A percentile compares a stretch with the other conserved stretches of the same genome.
These are phyloP conservation scores for Mormoops blainvillei DNA, from an alignment of 2,113 vertebrate genomes.

Conservation along the genomic window DNA sequence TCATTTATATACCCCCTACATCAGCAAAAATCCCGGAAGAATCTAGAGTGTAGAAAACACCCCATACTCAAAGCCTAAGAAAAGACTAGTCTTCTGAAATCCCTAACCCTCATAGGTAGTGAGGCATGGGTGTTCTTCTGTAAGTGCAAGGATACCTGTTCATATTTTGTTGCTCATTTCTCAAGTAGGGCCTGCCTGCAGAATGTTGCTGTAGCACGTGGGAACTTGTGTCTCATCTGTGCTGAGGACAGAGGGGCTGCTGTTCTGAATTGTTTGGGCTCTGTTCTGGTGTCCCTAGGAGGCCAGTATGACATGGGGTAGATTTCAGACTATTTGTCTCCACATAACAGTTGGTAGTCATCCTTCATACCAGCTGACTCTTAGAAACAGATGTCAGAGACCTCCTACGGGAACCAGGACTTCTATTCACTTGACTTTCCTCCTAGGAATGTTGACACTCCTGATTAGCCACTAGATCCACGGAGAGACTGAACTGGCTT, in stretches of 20 bases:
- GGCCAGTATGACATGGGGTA: not conserved
- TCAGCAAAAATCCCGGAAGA: not conserved
- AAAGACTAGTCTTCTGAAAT: not conserved
- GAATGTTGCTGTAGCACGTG: conserved; percentile 84
- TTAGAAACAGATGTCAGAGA: not conserved
- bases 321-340: not conserved
- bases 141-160: conserved; percentile 54
- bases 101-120: not conserved
- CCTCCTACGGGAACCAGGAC: not conserved
- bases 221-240: conserved; percentile 47
- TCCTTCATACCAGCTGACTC: not conserved
- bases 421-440: not conserved
- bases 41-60: not conserved
- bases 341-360: not conserved
- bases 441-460: not conserved
- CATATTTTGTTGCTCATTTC: conserved; percentile 55
- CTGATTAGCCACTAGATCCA: not conserved
- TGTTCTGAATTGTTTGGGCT: conserved; percentile 21
- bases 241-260: conserved; percentile 32
- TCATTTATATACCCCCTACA: not conserved
- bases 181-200: conserved; percentile 76
- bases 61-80: not conserved
- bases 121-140: conserved; percentile 73
- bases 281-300: not conserved
- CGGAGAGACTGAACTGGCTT: not conserved